Conservation (phyloP, 2,797 vertebrate species). For the Pterois miles region DNA sequence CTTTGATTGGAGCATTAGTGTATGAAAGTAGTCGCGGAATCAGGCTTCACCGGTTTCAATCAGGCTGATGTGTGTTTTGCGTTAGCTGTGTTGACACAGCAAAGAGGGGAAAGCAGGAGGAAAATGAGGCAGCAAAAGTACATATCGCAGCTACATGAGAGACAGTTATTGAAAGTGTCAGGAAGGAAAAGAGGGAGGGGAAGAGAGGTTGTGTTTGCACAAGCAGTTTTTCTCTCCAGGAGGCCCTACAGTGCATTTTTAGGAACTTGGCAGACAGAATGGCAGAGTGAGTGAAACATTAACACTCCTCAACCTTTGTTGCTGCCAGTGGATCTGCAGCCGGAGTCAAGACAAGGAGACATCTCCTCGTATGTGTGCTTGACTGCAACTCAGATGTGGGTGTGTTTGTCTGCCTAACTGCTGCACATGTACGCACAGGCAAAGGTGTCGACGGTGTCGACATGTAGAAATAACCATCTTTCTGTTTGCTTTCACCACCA, state of each 20-base stretch:
- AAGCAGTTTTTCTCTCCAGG: slow-evolving; percentile 58
- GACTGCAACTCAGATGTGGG: slow-evolving; percentile 1
- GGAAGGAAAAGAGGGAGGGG: slow-evolving; percentile 7
- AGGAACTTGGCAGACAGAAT: slow-evolving; percentile 59
- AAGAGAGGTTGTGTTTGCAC: slow-evolving; percentile 49
- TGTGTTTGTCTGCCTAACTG: slow-evolving; percentile 2
- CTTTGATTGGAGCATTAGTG: not conserved
- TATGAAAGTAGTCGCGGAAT: slow-evolving; percentile 14
- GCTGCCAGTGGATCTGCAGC: slow-evolving; percentile 47
- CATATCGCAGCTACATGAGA: slow-evolving; percentile 50
- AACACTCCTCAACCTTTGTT: slow-evolving; percentile 70
- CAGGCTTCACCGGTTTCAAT: slow-evolving; percentile 21
- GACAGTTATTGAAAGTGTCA: slow-evolving; percentile 62
- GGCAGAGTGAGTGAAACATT: slow-evolving; percentile 65
- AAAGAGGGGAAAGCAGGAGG: slow-evolving; percentile 26
- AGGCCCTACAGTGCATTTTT: slow-evolving; percentile 57
- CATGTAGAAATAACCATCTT: slow-evolving; percentile 22
- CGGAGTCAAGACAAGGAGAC: slow-evolving; percentile 32
- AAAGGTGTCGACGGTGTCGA: slow-evolving; percentile 6
- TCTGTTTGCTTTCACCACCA: slow-evolving; percentile 19
- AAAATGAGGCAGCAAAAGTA: slow-evolving; percentile 47
- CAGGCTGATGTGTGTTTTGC: slow-evolving; percentile 36
- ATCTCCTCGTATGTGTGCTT: not conserved
- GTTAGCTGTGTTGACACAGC: slow-evolving; percentile 47
- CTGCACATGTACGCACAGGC: not conserved